Percentiles rank a stretch among this genome's conserved stretches.
These are phyloP conservation scores for Micrasema minimum DNA, from an alignment of 1,140 invertebrate genomes.

Conservation along the genomic window DNA sequence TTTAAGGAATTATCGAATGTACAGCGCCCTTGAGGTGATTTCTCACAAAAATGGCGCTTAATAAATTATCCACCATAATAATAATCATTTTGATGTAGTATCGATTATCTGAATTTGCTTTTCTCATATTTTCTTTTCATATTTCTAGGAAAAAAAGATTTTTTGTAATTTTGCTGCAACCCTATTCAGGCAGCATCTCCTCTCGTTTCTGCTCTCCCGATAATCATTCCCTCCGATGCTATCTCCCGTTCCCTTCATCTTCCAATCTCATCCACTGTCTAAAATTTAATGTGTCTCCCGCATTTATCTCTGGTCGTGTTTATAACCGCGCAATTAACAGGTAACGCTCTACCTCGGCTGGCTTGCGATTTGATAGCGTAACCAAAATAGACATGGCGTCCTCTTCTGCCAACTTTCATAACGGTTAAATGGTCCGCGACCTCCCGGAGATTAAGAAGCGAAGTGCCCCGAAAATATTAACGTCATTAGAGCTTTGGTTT, in stretches of 20 bases:
- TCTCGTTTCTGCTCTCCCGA: not conserved
- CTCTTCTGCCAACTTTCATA: conserved; percentile 45
- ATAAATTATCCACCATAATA: too few species aligned
- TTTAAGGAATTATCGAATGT: too few species aligned
- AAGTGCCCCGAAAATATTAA: conserved; percentile 34
- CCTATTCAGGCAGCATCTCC: conserved; percentile 5
- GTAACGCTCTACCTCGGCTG: conserved; percentile 44
- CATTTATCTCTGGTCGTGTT: conserved; percentile 45
- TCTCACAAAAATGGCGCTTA: too few species aligned
- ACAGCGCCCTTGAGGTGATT: too few species aligned
- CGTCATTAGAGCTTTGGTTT: conserved; percentile 31
- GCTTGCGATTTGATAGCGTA: conserved; percentile 37
- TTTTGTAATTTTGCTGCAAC: not conserved
- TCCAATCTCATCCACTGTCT: conserved; percentile 38
- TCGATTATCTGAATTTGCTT: too few species aligned
- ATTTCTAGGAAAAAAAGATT: too few species aligned
- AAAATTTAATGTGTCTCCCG: conserved; percentile 49
- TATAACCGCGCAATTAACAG: conserved; percentile 49
- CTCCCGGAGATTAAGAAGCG: conserved; percentile 25
- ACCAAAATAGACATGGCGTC: conserved; percentile 17
- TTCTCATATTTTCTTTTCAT: too few species aligned
- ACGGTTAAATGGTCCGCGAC: conserved; percentile 42
- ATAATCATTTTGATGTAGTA: too few species aligned
- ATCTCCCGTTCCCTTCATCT: conserved; percentile 18
- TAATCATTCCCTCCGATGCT: conserved; percentile 20